Conservation (phyloP, 2,888 invertebrate genomes). For the Stenodema calcarata region DNA sequence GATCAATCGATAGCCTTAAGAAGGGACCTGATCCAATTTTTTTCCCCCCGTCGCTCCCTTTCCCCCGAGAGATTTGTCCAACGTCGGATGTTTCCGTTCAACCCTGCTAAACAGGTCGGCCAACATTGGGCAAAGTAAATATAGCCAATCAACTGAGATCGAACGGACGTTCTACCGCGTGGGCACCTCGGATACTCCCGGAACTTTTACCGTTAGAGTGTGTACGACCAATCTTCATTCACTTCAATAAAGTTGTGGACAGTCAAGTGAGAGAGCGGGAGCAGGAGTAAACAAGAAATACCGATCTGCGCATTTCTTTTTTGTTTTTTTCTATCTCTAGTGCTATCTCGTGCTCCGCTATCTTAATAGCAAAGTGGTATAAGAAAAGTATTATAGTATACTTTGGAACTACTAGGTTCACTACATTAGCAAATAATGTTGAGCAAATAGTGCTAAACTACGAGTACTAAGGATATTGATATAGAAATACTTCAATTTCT, state of each 20-base stretch:
- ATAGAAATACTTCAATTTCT: too few species aligned
- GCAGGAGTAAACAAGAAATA: too few species aligned
- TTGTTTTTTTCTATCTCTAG: too few species aligned
- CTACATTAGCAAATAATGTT: too few species aligned
- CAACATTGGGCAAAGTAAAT: conserved; percentile 29
- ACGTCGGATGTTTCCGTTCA: conserved; percentile 12
- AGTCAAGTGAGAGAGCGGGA: background rate
- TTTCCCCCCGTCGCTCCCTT: too few species aligned
- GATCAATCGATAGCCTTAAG: background rate
- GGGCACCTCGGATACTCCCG: background rate
- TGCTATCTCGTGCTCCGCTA: too few species aligned
- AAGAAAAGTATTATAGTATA: too few species aligned
- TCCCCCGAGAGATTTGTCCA: background rate
- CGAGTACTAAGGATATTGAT: too few species aligned
- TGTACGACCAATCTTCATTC: background rate
- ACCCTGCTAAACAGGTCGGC: conserved; percentile 24
- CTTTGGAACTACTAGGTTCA: too few species aligned
- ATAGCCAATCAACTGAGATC: conserved; percentile 26
- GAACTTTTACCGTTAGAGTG: background rate
- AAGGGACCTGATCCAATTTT: background rate
- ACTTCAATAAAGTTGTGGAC: background rate
- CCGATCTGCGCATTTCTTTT: too few species aligned
- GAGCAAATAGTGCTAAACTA: too few species aligned
- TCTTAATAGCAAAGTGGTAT: too few species aligned
- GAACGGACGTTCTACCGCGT: conserved; percentile 3